Base-by-base conservation (phyloP, 2,888 invertebrate species). In the Limnephilus lunatus region DNA sequence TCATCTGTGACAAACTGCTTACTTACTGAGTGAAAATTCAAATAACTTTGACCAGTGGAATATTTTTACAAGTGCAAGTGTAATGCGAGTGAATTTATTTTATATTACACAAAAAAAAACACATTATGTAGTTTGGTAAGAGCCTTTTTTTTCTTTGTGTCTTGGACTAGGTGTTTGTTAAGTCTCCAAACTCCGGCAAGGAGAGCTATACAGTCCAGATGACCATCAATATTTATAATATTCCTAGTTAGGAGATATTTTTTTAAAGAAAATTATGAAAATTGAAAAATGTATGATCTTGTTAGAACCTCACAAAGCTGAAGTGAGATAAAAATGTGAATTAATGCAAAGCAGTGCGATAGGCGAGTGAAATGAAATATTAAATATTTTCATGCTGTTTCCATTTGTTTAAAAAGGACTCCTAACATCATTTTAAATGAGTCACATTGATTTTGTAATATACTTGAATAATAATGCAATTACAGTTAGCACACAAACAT, bases 311-410 rank as follows among this genome's bases (percentile, higher is more conserved):
- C 87, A 48, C 87, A 87, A 31, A 87, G 19, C 31, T 80, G 53
- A 31, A 31, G 68, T 48, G 82, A 82, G 90, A 25, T 90, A 48
- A n/a, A 48, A 44, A 31, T 31, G 90, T 83, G 82, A 90, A 32
- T 44, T 68, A 68, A 68, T 90, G 48, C 81, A 90, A 89, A 90
- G 90, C 90, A 53, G 82, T 82, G 90, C 82, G 82, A 44, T 25
- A 82, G 82, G 48, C 90, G 30, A 48, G 90, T 82, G 90, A 90
- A 48, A 81, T 82, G 44, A 30, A 82, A 32, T 82, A 7, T 44
- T 85, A 25, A 25, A 25, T 68, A 68, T 68, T 19, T 85, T 32
- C 85, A 85, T 85, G 85, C 85, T 85, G 85, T 35, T 85, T 85
- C 11, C 53, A 68, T 68, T 68, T 83, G 25, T 35, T 25, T 25